A percentile compares a stretch with the other conserved stretches of the same genome.
phyloP scores from a whole-genome alignment of 2,113 vertebrate genomes.

The Phainopepla nitens region DNA sequence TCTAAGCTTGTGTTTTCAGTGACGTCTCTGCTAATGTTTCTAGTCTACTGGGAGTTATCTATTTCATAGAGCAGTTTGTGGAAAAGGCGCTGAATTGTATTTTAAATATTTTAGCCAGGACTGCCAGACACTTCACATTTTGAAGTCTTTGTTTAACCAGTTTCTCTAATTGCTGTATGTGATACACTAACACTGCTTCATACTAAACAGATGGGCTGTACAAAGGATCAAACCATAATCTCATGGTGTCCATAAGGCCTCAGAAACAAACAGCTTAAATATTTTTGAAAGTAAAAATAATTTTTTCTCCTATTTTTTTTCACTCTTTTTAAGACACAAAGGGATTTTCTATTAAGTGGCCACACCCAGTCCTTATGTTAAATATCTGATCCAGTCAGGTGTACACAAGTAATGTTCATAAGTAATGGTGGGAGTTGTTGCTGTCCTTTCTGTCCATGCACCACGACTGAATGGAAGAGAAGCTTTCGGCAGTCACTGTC shows the following conservation, averaged over 20 bases:
- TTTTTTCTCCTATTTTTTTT: neutral
- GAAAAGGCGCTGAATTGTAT: neutral
- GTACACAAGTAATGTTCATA: neutral
- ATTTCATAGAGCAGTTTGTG: neutral
- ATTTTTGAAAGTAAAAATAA: slow-evolving; percentile 4
- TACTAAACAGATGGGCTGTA: neutral
- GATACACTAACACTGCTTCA: neutral
- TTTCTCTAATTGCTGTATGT: neutral
- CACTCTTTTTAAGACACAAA: neutral
- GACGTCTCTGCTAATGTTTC: neutral
- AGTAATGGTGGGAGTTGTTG: neutral
- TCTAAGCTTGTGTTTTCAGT: neutral
- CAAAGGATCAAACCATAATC: neutral
- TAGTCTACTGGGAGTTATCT: neutral
- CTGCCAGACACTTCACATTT: neutral
- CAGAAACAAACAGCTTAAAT: slow-evolving; percentile 10
- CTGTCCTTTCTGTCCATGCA: neutral
- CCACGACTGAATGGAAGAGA: neutral
- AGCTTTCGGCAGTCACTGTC: neutral
- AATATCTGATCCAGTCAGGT: neutral
- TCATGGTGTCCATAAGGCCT: neutral
- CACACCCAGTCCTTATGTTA: neutral
- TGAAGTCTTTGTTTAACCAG: neutral
- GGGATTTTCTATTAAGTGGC: neutral
- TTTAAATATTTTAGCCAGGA: neutral